Base-by-base conservation (phyloP, 2,888 invertebrate species). In the Chymomyza procnemis region DNA sequence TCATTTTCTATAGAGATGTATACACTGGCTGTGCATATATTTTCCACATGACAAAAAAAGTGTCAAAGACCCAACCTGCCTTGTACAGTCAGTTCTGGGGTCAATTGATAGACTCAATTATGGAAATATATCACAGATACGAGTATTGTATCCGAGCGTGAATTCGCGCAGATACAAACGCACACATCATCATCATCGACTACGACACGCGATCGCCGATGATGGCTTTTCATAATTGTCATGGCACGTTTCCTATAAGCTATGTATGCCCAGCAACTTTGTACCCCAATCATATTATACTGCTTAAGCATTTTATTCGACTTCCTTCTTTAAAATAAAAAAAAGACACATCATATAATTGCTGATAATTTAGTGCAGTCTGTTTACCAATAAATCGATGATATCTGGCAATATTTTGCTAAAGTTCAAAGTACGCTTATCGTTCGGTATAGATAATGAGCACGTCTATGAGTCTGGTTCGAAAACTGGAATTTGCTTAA, bases 41-140 rank as follows among this genome's bases (percentile, higher is more conserved):
- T 64, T 50, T 47, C 73, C 61, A 41, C 60, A 71, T 55, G 55
- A 34, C 22, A 66, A 61, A 71, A 61, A 71, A 74, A 26, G 85
- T 87, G 84, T 87, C 84, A 84, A 85, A 84, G 84, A 83, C 87
- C 85, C 83, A 79, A 77, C 54, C 14, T 54, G 54, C 66, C 73
- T 75, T 73, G 74, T 80, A 76, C 74, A 75, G 78, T 69, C 74
- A 75, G 78, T 69, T 76, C 63, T 54, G 85, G 80, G 84, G 84
- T 85, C 87, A 85, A 85, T 85, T 85, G 87, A 85, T 85, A 80
- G 83, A 83, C 79, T 87, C 84, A 85, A 87, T 87, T 85, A 87
- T 79, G 81, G 63, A 79, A 73, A 78, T 74, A 76, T 80, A 79
- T 79, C 84, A 67, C 65, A 56, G 63, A n/a, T n/a, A n/a, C 26